Evolutionary conservation across 2,888 invertebrate genomes (phyloP), one percentile per base, ranked within the genome.

Genomic region (Globia sparganii): DNA sequence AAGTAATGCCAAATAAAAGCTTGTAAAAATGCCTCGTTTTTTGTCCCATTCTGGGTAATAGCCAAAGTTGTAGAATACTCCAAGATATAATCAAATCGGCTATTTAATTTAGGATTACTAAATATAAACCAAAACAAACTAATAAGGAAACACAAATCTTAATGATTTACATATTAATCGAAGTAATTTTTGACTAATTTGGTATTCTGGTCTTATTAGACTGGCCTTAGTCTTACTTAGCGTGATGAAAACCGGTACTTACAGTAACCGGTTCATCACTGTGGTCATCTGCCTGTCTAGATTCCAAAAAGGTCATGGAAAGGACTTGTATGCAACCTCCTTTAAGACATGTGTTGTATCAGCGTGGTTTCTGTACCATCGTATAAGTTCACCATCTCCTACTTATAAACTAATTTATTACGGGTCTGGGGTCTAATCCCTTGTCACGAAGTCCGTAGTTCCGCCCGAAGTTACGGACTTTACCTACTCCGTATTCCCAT

Each of bases 91-190:
- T 65, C 18, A 80, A 72, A 37, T 58, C 21, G 5, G 1, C 0
- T 25, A 5, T 84, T 46, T 53, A 59, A 68, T 84, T 72, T 65
- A 70, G n/a, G n/a, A 67, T 71, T 53, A 40, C 43, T 25, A 72
- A 61, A 68, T 58, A n/a, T 15, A 72, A 71, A 70, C 6, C 40
- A 71, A 70, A 74, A 80, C 69, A 62, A 56, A 62, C 31, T 34
- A 69, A 81, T 82, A 81, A 82, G 81, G 81, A 82, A 82, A 75
- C 58, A 59, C 40, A 28, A 70, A 71, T 59, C 62, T 83, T 77
- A 25, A 8, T 64, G 13, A 64, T 78, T 66, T 58, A 37, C 34
- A 80, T 71, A 58, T 72, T 64, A 84, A 11, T 80, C 43, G n/a
- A 56, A 61, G 15, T 28, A 8, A 37, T 80, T 49, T 66, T 78